A percentile compares a stretch with the other conserved stretches of the same genome.
Evolutionary conservation across 1,140 invertebrate genomes (phyloP).

Genomic region (Meloidogyne chitwoodi): DNA sequence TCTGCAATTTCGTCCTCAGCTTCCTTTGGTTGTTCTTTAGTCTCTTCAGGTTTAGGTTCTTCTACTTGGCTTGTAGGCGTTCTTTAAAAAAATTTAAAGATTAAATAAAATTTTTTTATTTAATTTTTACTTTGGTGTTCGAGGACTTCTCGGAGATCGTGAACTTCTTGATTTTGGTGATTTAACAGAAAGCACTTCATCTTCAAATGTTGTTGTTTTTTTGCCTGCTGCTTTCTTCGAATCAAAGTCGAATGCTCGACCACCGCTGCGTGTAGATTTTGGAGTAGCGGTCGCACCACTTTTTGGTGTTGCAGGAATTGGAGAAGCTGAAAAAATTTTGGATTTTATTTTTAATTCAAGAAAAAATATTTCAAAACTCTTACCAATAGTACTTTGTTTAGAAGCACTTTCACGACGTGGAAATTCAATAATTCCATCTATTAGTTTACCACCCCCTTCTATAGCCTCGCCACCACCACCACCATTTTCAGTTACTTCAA

Average conservation of each 20-base stretch:
- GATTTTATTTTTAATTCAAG: not conserved
- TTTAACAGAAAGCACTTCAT: slow-evolving; percentile 37
- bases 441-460: not conserved
- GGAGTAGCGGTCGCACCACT: slow-evolving; percentile 5
- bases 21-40: not conserved
- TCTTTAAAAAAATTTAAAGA: not conserved
- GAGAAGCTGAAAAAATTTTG: slow-evolving; percentile 18
- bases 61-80: not conserved
- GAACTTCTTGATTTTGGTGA: not conserved
- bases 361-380: no score
- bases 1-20: not conserved
- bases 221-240: slow-evolving; percentile 3
- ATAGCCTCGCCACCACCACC: not conserved
- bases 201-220: slow-evolving; percentile 39
- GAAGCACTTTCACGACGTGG: not conserved
- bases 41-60: slow-evolving; percentile 8
- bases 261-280: slow-evolving; percentile 1
- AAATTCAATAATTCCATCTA: not conserved
- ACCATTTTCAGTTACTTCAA: not conserved
- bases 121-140: slow-evolving; percentile 30
- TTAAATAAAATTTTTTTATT: not conserved
- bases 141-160: slow-evolving; percentile 43
- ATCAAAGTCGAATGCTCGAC: not conserved
- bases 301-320: slow-evolving; percentile 29
- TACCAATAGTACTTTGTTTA: not conserved